Base-by-base conservation (phyloP, 64 coral and sea anemone species). In the Actinia tenebrosa region DNA sequence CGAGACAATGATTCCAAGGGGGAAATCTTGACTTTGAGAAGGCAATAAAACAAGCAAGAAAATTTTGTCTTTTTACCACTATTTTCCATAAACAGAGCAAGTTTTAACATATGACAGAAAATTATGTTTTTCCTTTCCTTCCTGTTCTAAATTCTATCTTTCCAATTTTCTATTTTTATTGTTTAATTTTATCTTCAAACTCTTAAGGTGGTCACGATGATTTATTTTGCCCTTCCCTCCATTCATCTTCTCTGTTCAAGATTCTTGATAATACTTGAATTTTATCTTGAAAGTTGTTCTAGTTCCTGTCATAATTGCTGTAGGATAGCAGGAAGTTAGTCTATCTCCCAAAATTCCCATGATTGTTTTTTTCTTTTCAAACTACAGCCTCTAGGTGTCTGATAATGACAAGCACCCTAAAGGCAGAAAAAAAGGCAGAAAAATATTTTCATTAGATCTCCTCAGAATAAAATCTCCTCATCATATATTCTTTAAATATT, bases 231-330 rank as follows among this genome's bases (percentile, higher is more conserved):
- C n/a, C 22, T 66, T 66, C 63, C 19, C 63, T 14, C 63, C 19
- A 8, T 66, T 66, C 63, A 66, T 23, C 63, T 23, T 66, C 19
- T 66, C 63, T 66, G 0, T n/a, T 66, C 19, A 66, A n/a, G 19
- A 23, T 66, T 66, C 63, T n/a, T 66, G 63, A 66, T 66, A 66
- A 66, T 66, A 66, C 63, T 66, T 23, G 63, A 66, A 66, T 66
- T 66, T 66, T 66, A 66, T 66, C 63, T 66, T 66, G 19, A 23
- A 66, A 23, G 10, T 66, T 66, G 63, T 66, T 66, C 63, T n/a
- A 66, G 63, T 66, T 66, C 63, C 63, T 66, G 63, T 66, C 22
- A 66, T 66, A 66, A 66, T n/a, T 66, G 15, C 63, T 23, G 25
- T 10, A 9, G n/a, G n/a, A 66, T 66, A 23, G 63, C 63, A 66